Percentiles rank a stretch among this genome's conserved stretches.
phyloP scores from a whole-genome alignment of 2,888 invertebrate genomes.

The Megastigmus dorsalis region DNA sequence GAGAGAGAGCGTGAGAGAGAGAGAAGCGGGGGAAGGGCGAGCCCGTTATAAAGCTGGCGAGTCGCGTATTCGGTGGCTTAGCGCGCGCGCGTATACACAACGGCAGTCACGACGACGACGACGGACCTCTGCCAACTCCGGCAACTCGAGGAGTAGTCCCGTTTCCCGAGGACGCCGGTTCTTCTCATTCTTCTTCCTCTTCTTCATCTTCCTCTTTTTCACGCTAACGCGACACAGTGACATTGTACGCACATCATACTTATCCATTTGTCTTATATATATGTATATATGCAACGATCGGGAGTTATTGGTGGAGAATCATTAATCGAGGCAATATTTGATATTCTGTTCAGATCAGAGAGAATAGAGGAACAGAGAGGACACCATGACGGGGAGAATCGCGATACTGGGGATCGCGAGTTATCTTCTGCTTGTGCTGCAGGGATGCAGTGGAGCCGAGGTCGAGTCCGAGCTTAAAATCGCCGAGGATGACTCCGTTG shows the following conservation, averaged over 20 bases:
- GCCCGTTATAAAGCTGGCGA: conserved; percentile 76
- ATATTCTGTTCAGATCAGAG: conserved; percentile 20
- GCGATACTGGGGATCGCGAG: conserved; percentile 46
- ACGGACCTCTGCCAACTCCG: conserved; percentile 13
- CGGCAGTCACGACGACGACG: conserved; percentile 23
- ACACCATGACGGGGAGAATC: conserved; percentile 38
- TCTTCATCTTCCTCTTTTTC: too few species aligned
- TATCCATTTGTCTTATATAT: too few species aligned
- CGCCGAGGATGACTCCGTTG: conserved; percentile 57
- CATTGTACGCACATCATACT: too few species aligned
- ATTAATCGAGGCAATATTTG: too few species aligned
- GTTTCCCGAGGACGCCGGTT: conserved; percentile 10
- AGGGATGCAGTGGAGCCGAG: conserved; percentile 32
- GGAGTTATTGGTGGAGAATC: too few species aligned
- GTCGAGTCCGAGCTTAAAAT: conserved; percentile 19
- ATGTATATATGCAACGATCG: too few species aligned
- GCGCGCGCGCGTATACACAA: conserved; percentile 38
- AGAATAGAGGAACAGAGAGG: not conserved
- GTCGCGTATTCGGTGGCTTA: conserved; percentile 76
- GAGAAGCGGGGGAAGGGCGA: conserved; percentile 75
- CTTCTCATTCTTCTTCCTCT: too few species aligned
- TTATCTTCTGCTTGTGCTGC: conserved; percentile 46
- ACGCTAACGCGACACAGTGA: too few species aligned
- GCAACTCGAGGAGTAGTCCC: conserved; percentile 48
- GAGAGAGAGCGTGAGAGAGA: not conserved